Conservation (phyloP, 2,113 vertebrate species). For the Phalacrocorax brasilianus region DNA sequence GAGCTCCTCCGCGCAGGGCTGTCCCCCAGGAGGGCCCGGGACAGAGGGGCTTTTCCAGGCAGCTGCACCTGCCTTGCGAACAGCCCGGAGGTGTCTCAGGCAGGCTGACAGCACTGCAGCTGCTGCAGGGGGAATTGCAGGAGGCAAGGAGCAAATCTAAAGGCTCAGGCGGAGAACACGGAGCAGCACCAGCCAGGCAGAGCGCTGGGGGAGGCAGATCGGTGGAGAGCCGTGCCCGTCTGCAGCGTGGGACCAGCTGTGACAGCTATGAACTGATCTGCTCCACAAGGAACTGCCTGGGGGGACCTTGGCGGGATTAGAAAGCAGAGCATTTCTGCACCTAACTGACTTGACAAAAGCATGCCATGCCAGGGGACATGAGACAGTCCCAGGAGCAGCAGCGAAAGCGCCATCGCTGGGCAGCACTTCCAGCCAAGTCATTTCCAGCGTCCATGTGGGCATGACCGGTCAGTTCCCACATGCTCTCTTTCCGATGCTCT, state of each 20-base stretch:
- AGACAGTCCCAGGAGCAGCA: neutral
- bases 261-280: neutral
- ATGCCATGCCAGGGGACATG: accelerated
- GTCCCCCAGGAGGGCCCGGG: neutral
- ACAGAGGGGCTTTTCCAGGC: neutral
- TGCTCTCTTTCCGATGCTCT: accelerated
- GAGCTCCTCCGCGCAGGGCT: neutral
- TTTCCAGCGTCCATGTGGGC: neutral
- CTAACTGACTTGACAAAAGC: neutral
- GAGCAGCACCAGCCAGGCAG: neutral
- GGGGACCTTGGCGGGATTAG: neutral
- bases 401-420: accelerated
- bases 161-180: neutral
- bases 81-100: accelerated
- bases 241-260: neutral
- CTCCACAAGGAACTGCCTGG: neutral
- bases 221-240: neutral
- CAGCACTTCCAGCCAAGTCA: neutral
- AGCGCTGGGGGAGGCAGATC: neutral
- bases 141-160: neutral
- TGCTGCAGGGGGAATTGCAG: neutral
- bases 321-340: neutral
- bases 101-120: neutral
- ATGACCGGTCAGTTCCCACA: neutral
- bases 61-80: neutral